Conservation (phyloP, 2,888 invertebrate genomes). For the Homarus gammarus region DNA sequence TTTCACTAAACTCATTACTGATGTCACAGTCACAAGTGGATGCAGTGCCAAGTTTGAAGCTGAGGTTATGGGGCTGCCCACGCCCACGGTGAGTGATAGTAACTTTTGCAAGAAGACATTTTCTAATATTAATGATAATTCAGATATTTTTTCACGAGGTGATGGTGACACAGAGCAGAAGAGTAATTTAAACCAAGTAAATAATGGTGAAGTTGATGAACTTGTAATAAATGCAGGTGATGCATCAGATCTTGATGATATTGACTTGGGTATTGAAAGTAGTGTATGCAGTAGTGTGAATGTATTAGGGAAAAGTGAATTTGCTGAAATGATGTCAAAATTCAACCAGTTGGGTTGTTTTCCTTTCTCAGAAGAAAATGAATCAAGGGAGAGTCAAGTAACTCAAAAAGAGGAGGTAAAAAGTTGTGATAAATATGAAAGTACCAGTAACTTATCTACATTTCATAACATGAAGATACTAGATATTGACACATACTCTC, state of each 20-base stretch:
- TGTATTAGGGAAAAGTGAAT: constrained; percentile 43
- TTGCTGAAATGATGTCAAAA: constrained; percentile 34
- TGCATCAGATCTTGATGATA: neutral
- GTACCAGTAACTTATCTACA: constrained; percentile 14
- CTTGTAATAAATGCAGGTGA: neutral
- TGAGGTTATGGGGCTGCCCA: constrained; percentile 85
- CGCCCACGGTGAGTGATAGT: constrained; percentile 81
- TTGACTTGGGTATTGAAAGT: constrained; percentile 1
- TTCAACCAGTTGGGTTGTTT: constrained; percentile 4
- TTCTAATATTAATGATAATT: constrained; percentile 25
- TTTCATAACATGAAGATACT: constrained; percentile 52
- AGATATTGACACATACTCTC: constrained; percentile 62
- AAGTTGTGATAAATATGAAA: constrained; percentile 18
- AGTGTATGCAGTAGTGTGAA: neutral
- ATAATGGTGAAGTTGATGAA: neutral
- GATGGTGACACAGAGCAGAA: neutral
- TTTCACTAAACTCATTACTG: constrained; percentile 86
- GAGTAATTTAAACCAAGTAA: neutral
- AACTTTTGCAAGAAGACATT: constrained; percentile 6
- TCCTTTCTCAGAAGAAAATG: constrained; percentile 11
- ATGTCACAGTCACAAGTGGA: constrained; percentile 86
- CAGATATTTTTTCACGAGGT: neutral
- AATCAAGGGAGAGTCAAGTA: neutral
- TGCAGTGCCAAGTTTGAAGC: constrained; percentile 86
- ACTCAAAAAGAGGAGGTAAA: constrained; percentile 7